Evolutionary conservation across 1,140 invertebrate genomes (phyloP).

Genomic region (Achatina immaculata): DNA sequence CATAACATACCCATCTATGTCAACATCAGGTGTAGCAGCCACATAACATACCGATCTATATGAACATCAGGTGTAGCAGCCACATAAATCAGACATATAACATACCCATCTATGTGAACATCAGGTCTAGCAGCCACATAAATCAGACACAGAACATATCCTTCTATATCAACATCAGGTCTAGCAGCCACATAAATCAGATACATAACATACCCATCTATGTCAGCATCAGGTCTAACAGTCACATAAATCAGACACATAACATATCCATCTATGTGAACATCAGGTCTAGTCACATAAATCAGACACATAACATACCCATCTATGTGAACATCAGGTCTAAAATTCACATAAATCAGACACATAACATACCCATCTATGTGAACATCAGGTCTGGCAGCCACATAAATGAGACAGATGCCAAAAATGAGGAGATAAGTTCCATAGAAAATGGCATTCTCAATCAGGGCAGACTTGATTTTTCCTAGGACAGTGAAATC

Average conservation of each 20-base stretch:
- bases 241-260: too few relatives aligned
- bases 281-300: too few relatives aligned
- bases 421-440: slow-evolving; percentile 96
- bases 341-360: slow-evolving; percentile 90
- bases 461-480: slow-evolving; percentile 93
- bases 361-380: slow-evolving; percentile 82
- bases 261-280: too few relatives aligned
- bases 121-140: too few relatives aligned
- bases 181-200: slow-evolving; percentile 95
- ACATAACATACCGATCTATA: too few relatives aligned
- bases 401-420: slow-evolving; percentile 94
- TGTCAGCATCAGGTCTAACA: too few relatives aligned
- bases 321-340: slow-evolving; percentile 90
- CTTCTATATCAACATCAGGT: slow-evolving; percentile 89
- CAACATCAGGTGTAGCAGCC: too few relatives aligned
- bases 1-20: too few relatives aligned
- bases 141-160: slow-evolving; percentile 75
- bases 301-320: slow-evolving; percentile 76
- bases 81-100: too few relatives aligned
- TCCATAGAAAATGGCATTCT: slow-evolving; percentile 98
- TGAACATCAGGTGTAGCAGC: too few relatives aligned
- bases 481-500: slow-evolving; percentile 96
- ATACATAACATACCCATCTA: slow-evolving; percentile 87
- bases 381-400: slow-evolving; percentile 87
- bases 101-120: too few relatives aligned